phyloP scores from a whole-genome alignment of 2,113 vertebrate species.

The Talpa occidentalis region DNA sequence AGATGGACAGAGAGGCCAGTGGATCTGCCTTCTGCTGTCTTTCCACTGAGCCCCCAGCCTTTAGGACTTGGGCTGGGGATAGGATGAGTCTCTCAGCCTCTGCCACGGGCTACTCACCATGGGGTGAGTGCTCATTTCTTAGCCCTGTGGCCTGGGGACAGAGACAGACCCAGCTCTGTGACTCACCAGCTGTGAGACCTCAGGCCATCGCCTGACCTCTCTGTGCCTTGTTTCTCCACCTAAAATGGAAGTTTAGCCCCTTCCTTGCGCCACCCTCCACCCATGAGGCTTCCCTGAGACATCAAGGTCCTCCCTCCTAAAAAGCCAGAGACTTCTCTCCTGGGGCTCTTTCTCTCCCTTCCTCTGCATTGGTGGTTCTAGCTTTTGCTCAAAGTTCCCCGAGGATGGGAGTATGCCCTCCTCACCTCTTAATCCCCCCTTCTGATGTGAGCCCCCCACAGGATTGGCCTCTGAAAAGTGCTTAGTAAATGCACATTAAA shows the following conservation, averaged over 20 bases:
- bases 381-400: neutral
- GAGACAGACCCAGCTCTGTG: neutral
- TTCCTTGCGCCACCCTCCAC: neutral
- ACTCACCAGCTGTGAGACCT: neutral
- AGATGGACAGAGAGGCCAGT: neutral
- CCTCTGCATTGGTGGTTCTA: neutral
- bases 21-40: neutral
- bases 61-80: neutral
- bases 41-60: neutral
- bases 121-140: neutral
- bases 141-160: neutral
- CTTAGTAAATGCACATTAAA: neutral
- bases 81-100: neutral
- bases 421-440: no score
- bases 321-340: neutral
- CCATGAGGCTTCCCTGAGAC: neutral
- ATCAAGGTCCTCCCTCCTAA: fast-evolving
- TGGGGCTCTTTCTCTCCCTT: no score
- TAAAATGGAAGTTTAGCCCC: neutral
- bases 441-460: no score
- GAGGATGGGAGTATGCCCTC: neutral
- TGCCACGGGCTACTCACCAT: neutral
- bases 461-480: neutral
- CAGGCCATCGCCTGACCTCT: neutral
- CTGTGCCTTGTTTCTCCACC: constrained; percentile 14